These are phyloP conservation scores for Urocyon cinereoargenteus DNA, from an alignment of 2,797 vertebrate genomes.

Conservation along the genomic window DNA sequence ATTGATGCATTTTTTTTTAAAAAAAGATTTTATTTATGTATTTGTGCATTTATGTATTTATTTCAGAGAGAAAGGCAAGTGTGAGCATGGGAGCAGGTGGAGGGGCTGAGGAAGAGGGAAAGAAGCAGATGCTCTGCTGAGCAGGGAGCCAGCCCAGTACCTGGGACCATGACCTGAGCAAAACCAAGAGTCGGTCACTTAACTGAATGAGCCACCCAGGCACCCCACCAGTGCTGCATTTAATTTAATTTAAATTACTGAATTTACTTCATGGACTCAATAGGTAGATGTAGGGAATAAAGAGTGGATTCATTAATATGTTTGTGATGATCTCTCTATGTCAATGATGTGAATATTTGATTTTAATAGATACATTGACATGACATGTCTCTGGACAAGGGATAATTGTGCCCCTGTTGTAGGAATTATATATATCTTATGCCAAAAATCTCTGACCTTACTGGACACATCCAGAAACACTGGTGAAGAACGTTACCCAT, in stretches of 20 bases:
- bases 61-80: background rate
- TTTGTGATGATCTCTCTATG: background rate
- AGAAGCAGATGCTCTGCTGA: background rate
- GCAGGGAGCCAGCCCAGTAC: background rate
- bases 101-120: background rate
- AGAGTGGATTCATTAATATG: background rate
- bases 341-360: background rate
- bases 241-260: slow-evolving; percentile 1
- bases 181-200: background rate
- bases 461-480: background rate
- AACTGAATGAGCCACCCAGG: background rate
- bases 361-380: slow-evolving; percentile 6
- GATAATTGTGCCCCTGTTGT: background rate
- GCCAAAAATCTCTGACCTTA: background rate
- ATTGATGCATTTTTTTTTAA: background rate
- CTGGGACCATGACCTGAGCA: background rate
- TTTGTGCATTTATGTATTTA: background rate
- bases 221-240: background rate
- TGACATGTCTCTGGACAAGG: background rate
- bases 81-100: background rate
- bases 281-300: background rate
- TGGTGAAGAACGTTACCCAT: background rate
- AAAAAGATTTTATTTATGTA: background rate
- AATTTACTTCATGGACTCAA: background rate
- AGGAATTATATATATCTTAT: background rate